Conservation (phyloP, 1,140 invertebrate species). For the Ceratitis capitata region DNA sequence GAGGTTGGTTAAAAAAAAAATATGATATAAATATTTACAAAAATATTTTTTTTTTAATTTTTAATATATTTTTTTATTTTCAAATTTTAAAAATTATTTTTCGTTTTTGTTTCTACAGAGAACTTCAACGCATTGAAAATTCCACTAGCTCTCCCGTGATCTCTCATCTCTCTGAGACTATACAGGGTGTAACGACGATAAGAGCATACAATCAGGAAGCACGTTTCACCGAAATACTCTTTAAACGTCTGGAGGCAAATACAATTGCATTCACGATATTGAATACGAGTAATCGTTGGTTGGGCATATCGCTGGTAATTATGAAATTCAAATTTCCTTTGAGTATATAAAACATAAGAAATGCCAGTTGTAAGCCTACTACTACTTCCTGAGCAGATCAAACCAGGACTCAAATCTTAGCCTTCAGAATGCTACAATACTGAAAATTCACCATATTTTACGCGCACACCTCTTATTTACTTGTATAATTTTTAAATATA, state of each 20-base stretch:
- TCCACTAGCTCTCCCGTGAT: slow-evolving; percentile 78
- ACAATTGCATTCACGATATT: slow-evolving; percentile 80
- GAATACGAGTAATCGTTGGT: slow-evolving; percentile 83
- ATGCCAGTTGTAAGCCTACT: too few relatives aligned
- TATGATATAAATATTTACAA: neutral
- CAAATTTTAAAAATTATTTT: too few relatives aligned
- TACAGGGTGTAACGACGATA: slow-evolving; percentile 75
- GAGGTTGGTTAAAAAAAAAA: slow-evolving; percentile 67
- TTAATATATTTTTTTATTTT: too few relatives aligned
- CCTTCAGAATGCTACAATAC: too few relatives aligned
- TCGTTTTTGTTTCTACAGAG: too few relatives aligned
- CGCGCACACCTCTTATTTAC: too few relatives aligned
- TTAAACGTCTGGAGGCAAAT: slow-evolving; percentile 76
- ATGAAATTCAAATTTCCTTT: neutral
- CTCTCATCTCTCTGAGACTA: slow-evolving; percentile 77
- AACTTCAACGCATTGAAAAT: slow-evolving; percentile 76
- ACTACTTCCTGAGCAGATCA: too few relatives aligned
- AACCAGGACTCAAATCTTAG: too few relatives aligned
- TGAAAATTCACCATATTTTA: too few relatives aligned
- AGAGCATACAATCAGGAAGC: slow-evolving; percentile 75
- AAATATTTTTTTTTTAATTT: neutral
- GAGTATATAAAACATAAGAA: too few relatives aligned
- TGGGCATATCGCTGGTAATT: slow-evolving; percentile 80
- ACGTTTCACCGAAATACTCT: slow-evolving; percentile 73
- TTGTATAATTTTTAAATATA: too few relatives aligned